Evolutionary conservation across 2,113 vertebrate genomes (phyloP).

Genomic region (Mastomys natalensis): DNA sequence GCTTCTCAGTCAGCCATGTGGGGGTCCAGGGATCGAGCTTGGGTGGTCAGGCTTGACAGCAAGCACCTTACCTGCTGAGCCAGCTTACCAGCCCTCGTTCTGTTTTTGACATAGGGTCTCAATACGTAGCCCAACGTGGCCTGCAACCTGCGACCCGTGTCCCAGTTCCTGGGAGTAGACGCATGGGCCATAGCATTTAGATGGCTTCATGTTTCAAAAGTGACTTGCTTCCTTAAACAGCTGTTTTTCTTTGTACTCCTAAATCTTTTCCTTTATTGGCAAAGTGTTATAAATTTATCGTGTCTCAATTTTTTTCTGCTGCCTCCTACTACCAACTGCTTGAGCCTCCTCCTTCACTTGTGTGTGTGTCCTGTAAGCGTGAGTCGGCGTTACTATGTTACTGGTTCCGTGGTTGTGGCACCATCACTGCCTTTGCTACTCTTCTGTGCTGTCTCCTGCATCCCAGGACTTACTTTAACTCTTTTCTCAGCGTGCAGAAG

Average conservation of each 20-base stretch:
- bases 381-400: background rate
- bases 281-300: background rate
- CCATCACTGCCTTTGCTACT: background rate
- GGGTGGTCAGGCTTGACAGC: background rate
- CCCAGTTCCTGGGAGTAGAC: background rate
- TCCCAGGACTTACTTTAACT: background rate
- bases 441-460: background rate
- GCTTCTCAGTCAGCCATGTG: too few species aligned
- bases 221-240: conserved; percentile 30
- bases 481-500: background rate
- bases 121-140: background rate
- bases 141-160: background rate
- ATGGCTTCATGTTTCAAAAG: conserved; percentile 16
- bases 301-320: background rate
- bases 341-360: background rate
- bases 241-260: background rate
- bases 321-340: background rate
- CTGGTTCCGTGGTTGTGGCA: background rate
- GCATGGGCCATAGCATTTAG: background rate
- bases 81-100: background rate
- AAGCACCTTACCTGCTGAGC: background rate
- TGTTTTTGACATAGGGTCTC: background rate
- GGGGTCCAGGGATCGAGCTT: background rate
- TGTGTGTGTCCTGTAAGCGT: too few species aligned
- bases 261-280: background rate